phyloP scores from a whole-genome alignment of 2,888 invertebrate genomes.

The Tanypteryx hageni region DNA sequence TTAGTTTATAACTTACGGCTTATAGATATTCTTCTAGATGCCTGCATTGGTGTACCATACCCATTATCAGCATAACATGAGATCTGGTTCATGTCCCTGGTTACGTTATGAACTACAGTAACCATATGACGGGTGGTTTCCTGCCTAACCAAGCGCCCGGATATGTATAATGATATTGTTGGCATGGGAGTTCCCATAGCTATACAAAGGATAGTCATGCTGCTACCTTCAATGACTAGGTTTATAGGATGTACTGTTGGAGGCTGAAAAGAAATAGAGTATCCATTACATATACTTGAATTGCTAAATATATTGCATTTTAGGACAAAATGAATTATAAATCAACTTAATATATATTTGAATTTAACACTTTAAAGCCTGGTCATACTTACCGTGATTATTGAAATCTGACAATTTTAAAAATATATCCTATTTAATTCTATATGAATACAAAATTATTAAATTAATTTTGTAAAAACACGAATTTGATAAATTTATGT shows the following conservation, averaged over 20 bases:
- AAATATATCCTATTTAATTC: too few species aligned
- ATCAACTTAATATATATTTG: not conserved
- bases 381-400: too few species aligned
- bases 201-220: slow-evolving; percentile 90
- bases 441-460: too few species aligned
- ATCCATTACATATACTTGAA: not conserved
- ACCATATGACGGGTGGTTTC: slow-evolving; percentile 91
- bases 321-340: not conserved
- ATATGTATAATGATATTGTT: slow-evolving; percentile 88
- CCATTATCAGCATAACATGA: slow-evolving; percentile 93
- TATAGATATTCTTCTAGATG: slow-evolving; percentile 87
- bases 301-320: not conserved
- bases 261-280: slow-evolving; percentile 77
- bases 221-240: slow-evolving; percentile 88
- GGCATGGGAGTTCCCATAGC: slow-evolving; percentile 92
- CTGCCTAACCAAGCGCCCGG: slow-evolving; percentile 87
- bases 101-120: slow-evolving; percentile 90
- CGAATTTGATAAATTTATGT: too few species aligned
- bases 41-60: slow-evolving; percentile 91
- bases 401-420: too few species aligned
- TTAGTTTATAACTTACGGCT: slow-evolving; percentile 81
- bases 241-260: slow-evolving; percentile 91
- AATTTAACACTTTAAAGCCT: too few species aligned
- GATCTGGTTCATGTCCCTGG: slow-evolving; percentile 89
- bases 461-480: too few species aligned